Evolutionary conservation across 2,797 vertebrate genomes (phyloP).

Genomic region (Cercopithecus petaurista): DNA sequence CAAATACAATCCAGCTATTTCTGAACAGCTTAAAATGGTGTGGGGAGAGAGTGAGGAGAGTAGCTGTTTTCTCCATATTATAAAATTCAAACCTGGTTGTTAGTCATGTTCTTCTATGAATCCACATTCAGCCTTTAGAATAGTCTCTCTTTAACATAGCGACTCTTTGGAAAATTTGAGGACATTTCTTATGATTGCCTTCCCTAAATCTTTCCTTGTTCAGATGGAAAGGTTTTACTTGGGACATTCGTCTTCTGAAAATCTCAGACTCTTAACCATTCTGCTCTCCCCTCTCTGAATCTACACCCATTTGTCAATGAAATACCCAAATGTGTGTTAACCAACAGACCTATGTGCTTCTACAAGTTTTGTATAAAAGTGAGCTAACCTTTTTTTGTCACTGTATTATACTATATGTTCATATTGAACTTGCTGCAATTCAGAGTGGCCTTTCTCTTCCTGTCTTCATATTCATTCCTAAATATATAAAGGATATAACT

Average conservation of each 20-base stretch:
- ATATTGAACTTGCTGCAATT: not conserved
- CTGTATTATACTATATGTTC: not conserved
- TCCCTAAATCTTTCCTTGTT: not conserved
- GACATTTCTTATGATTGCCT: not conserved
- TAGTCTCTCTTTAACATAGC: not conserved
- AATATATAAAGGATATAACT: not conserved
- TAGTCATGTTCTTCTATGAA: not conserved
- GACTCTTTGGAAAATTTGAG: not conserved
- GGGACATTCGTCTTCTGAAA: not conserved
- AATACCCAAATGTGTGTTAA: not conserved
- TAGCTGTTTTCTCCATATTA: not conserved
- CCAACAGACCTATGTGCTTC: not conserved
- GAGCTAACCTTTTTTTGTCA: not conserved
- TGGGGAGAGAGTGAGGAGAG: accelerated
- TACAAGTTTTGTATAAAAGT: not conserved
- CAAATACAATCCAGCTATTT: not conserved
- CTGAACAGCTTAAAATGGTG: not conserved
- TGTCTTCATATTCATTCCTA: not conserved
- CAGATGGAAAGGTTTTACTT: not conserved
- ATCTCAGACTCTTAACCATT: not conserved
- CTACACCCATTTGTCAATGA: not conserved
- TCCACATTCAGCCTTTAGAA: not conserved
- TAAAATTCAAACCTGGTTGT: not conserved
- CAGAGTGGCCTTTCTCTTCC: not conserved
- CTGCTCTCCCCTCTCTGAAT: not conserved